Base-by-base conservation (phyloP, 2,888 invertebrate genomes). In the Kuschelorhynchus macadamiae region DNA sequence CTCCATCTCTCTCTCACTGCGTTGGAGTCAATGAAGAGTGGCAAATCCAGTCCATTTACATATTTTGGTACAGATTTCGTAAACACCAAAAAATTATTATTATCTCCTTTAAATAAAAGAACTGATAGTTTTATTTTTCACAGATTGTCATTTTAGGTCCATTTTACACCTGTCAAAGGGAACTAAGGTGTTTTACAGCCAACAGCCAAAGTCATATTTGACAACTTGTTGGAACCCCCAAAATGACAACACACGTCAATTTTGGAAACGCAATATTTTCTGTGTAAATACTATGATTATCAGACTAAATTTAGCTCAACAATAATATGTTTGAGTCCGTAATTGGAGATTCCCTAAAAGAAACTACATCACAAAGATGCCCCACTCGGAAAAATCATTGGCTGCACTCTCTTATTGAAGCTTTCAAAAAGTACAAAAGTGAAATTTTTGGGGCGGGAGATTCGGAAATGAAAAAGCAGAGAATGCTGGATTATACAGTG, bases 391-490 rank as follows among this genome's bases (percentile, higher is more conserved):
- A 12, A 33, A 41, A 21, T 25, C 16, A 30, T 32, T 75, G 75
- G 76, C 71, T 72, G 11, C 62, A 56, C 12, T 64, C 72, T n/a
- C 47, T 75, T n/a, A 47, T 74, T 20, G 65, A 74, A 39, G 72
- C 67, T 1, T 65, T 72, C n/a, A 74, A 62, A 53, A 72, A 65
- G 56, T 76, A 72, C 57, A 74, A 71, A 47, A 50, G 56, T 8
- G 71, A 67, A 3, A 25, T 73, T n/a, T 72, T 74, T 16, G 71
- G 68, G 5, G 55, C n/a, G 5, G 42, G 21, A 9, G 53, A 66
- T 39, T 39, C 5, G 0, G 49, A 62, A 46, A n/a, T 57, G 1
- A 49, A 36, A 21, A 42, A 33, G 2, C 56, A 57, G 49, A 56
- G 57, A 39, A 49, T 59, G 70, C 59, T 71, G 8, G 74, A 74